phyloP scores from a whole-genome alignment of 2,888 invertebrate genomes.

The Sphaerophoria taeniata region DNA sequence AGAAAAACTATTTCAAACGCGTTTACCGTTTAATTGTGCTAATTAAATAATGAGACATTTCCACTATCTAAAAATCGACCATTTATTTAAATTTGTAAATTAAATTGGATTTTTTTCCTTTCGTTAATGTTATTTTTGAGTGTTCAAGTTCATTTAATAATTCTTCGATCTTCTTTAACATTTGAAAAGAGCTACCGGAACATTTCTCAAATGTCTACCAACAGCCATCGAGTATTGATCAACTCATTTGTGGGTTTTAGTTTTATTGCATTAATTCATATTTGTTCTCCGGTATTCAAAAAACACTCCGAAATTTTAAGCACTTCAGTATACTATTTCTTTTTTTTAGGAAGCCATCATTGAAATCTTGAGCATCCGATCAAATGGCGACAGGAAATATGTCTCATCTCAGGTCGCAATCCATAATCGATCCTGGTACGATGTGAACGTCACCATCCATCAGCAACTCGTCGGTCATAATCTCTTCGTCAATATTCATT shows the following conservation, averaged over 20 bases:
- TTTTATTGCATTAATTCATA: not conserved
- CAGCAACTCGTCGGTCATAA: conserved; percentile 45
- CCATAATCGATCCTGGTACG: conserved; percentile 35
- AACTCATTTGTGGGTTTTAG: conserved; percentile 20
- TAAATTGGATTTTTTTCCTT: conserved; percentile 13
- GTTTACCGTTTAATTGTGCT: no score
- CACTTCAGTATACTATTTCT: not conserved
- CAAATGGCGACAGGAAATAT: conserved; percentile 36
- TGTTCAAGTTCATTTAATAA: not conserved
- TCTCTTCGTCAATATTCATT: conserved; percentile 42
- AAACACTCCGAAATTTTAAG: not conserved
- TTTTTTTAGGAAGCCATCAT: conserved; percentile 40
- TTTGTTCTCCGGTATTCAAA: conserved; percentile 31
- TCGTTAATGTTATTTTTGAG: not conserved
- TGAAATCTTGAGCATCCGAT: conserved; percentile 45
- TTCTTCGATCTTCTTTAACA: not conserved
- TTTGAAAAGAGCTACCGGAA: not conserved
- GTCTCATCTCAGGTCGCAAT: conserved; percentile 33
- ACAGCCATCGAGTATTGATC: not conserved
- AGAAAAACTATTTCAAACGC: no score
- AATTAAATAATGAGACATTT: no score
- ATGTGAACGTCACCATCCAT: conserved; percentile 50
- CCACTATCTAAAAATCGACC: no score
- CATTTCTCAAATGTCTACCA: conserved; percentile 23
- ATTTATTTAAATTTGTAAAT: conserved; percentile 3